These are phyloP conservation scores for Noctuana brunneofusca DNA, from an alignment of 2,888 invertebrate species.

Conservation along the genomic window DNA sequence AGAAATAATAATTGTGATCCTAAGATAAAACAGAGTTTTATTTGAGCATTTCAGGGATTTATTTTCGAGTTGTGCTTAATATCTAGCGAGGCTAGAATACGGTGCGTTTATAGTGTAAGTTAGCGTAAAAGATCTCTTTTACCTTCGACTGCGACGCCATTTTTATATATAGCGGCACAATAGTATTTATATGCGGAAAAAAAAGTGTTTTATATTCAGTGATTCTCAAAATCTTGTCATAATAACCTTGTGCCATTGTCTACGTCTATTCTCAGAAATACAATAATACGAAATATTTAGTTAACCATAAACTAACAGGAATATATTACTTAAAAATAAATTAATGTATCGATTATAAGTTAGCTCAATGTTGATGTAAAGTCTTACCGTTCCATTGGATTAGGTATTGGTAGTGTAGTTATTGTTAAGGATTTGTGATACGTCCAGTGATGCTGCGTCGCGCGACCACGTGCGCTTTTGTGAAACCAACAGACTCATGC, in stretches of 20 bases:
- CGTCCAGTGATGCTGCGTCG: slow-evolving; percentile 69
- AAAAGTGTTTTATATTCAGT: slow-evolving; percentile 44
- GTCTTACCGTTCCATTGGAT: slow-evolving; percentile 79
- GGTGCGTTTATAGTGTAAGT: slow-evolving; percentile 63
- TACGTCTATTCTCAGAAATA: slow-evolving; percentile 70
- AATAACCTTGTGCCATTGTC: slow-evolving; percentile 78
- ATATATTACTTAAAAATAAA: slow-evolving; percentile 78
- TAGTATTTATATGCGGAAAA: slow-evolving; percentile 21
- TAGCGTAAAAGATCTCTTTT: slow-evolving; percentile 60
- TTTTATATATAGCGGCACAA: slow-evolving; percentile 58
- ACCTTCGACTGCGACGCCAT: slow-evolving; percentile 46
- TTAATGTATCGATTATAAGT: slow-evolving; percentile 79
- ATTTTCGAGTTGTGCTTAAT: slow-evolving; percentile 73
- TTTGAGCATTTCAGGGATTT: slow-evolving; percentile 78
- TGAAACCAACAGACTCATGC: slow-evolving; percentile 44
- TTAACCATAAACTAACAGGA: slow-evolving; percentile 78
- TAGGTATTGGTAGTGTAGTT: slow-evolving; percentile 76
- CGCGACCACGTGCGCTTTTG: slow-evolving; percentile 40
- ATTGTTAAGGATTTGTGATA: slow-evolving; percentile 78
- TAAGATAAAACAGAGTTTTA: slow-evolving; percentile 81
- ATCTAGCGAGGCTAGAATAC: slow-evolving; percentile 76
- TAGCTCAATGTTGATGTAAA: slow-evolving; percentile 81
- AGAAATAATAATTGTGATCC: slow-evolving; percentile 77
- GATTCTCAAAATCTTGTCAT: slow-evolving; percentile 73
- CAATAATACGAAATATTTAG: slow-evolving; percentile 67